Conservation (phyloP, 2,888 invertebrate genomes). For the Timema podura region DNA sequence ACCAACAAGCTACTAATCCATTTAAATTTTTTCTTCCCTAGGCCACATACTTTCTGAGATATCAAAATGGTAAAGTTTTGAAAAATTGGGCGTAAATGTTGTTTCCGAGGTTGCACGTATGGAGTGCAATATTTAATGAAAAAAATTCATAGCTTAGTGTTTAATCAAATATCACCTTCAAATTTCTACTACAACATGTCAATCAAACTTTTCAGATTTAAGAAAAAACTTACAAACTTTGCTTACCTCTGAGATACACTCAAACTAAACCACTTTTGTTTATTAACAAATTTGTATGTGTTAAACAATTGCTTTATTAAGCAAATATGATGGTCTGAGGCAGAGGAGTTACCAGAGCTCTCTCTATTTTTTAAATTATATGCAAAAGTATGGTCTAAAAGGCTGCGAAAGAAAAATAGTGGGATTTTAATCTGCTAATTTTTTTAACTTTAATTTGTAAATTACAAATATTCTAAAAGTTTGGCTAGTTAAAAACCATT, state of each 20-base stretch:
- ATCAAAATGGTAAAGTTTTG: background rate
- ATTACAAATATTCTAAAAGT: background rate
- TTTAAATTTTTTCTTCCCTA: too few species aligned
- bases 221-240: background rate
- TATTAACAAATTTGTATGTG: background rate
- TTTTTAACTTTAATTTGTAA: background rate
- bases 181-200: background rate
- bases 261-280: background rate
- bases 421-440: background rate
- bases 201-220: background rate
- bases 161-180: background rate
- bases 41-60: too few species aligned
- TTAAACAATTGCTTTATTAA: background rate
- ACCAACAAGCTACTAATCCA: too few species aligned
- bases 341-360: background rate
- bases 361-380: constrained; percentile 7
- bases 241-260: background rate
- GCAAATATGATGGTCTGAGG: background rate
- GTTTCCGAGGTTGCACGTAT: background rate
- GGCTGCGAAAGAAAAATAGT: constrained; percentile 7
- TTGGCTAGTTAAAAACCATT: background rate
- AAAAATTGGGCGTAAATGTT: background rate
- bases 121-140: background rate
- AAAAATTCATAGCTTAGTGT: background rate
- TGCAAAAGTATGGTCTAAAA: background rate